These are phyloP conservation scores for Amia ocellicauda DNA, from an alignment of 2,113 vertebrate genomes.

Conservation along the genomic window DNA sequence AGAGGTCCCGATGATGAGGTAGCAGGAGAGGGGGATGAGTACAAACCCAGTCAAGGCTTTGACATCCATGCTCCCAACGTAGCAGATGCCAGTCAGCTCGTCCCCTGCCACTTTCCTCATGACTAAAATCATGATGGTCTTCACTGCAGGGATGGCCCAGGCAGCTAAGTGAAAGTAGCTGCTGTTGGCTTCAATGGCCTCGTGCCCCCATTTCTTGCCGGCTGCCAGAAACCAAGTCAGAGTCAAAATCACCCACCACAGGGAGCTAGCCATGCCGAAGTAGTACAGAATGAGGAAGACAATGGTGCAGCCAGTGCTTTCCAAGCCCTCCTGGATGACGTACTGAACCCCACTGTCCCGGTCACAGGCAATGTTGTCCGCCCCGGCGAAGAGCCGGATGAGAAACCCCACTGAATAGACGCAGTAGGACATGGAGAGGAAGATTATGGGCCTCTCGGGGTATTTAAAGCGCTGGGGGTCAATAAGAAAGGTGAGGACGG, in stretches of 20 bases:
- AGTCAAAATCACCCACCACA: slow-evolving; percentile 97
- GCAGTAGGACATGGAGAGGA: slow-evolving; percentile 97
- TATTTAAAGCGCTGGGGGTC: slow-evolving; percentile 93
- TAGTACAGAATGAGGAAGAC: slow-evolving; percentile 96
- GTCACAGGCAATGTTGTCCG: slow-evolving; percentile 90
- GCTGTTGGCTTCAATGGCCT: slow-evolving; percentile 96
- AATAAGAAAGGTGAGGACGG: slow-evolving; percentile 91
- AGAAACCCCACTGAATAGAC: slow-evolving; percentile 95
- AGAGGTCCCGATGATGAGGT: slow-evolving; percentile 88
- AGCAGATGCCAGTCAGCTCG: slow-evolving; percentile 91
- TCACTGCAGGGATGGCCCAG: slow-evolving; percentile 90
- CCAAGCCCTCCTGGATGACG: slow-evolving; percentile 94
- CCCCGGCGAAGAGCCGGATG: slow-evolving; percentile 87
- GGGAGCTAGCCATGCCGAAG: slow-evolving; percentile 95
- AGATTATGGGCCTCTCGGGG: slow-evolving; percentile 95
- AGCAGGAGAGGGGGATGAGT: slow-evolving; percentile 88
- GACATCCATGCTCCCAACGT: slow-evolving; percentile 94
- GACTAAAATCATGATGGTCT: slow-evolving; percentile 93
- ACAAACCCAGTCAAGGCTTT: slow-evolving; percentile 90
- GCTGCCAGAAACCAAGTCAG: slow-evolving; percentile 95
- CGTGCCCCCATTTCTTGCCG: slow-evolving; percentile 95
- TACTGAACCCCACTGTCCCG: slow-evolving; percentile 90
- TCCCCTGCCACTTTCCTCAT: slow-evolving; percentile 94
- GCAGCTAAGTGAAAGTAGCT: slow-evolving; percentile 96
- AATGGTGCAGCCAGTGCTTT: slow-evolving; percentile 94